These are phyloP conservation scores for Reticulitermes speratus DNA, from an alignment of 1,140 invertebrate genomes.

Conservation along the genomic window DNA sequence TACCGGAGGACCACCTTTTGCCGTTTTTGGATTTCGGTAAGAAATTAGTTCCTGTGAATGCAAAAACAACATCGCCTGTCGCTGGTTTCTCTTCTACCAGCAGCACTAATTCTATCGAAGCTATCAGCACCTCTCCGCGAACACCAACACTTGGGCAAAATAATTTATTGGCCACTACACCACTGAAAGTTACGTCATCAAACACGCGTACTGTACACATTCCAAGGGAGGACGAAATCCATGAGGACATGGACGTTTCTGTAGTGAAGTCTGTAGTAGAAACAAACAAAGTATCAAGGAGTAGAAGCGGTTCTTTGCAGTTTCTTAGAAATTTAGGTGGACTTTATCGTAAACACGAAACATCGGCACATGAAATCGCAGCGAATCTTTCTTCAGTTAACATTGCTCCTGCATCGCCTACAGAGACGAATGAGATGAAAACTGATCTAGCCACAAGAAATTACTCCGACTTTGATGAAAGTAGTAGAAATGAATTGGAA, in stretches of 20 bases:
- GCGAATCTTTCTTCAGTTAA: not conserved
- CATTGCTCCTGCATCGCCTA: not conserved
- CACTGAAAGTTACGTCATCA: not conserved
- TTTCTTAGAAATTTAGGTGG: not conserved
- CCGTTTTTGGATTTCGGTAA: constrained; percentile 70
- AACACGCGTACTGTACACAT: not conserved
- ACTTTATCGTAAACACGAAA: not conserved
- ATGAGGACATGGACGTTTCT: constrained; percentile 55
- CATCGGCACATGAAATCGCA: not conserved
- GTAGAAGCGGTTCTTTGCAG: not conserved
- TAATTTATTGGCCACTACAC: not conserved
- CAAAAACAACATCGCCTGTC: not conserved
- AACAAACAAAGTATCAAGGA: constrained; percentile 44
- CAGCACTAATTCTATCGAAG: not conserved
- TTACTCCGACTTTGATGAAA: too few relatives aligned
- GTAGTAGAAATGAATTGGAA: too few relatives aligned
- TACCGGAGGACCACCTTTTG: constrained; percentile 64
- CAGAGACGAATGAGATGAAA: too few relatives aligned
- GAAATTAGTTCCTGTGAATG: constrained; percentile 50
- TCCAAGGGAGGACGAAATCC: constrained; percentile 51
- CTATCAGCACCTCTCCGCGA: not conserved
- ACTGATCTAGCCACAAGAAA: too few relatives aligned
- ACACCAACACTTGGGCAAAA: not conserved
- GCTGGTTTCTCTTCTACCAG: not conserved
- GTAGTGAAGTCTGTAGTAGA: constrained; percentile 54